Conservation (phyloP, 1,140 invertebrate species). For the Drosophila bocki region DNA sequence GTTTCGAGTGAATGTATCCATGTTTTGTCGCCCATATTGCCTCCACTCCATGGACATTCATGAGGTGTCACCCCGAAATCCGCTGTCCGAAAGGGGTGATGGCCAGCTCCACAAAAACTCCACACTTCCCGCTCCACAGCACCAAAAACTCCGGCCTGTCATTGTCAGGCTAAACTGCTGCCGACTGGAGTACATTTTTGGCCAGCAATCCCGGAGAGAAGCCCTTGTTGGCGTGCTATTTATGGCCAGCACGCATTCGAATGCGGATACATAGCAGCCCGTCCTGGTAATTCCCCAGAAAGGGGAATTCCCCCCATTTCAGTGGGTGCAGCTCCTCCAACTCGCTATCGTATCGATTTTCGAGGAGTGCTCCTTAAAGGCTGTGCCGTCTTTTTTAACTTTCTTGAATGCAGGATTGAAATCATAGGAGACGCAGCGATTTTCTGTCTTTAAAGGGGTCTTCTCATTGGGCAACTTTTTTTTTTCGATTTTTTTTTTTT, state of each 20-base stretch:
- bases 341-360: conserved; percentile 38
- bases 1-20: conserved; percentile 12
- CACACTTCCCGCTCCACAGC: conserved; percentile 22
- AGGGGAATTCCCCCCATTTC: conserved; percentile 16
- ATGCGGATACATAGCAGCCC: conserved; percentile 20
- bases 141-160: conserved; percentile 67
- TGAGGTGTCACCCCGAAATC: conserved; percentile 72
- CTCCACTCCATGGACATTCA: conserved; percentile 59
- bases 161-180: conserved; percentile 75
- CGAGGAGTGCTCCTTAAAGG: conserved; percentile 32
- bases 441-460: not conserved
- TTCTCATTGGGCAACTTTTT: too few relatives aligned
- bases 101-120: conserved; percentile 49
- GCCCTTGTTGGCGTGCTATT: conserved; percentile 58
- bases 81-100: conserved; percentile 14
- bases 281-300: conserved; percentile 41
- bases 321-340: conserved; percentile 14
- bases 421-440: not conserved
- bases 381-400: not conserved
- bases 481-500: too few relatives aligned
- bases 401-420: not conserved
- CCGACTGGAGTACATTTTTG: conserved; percentile 70
- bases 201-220: conserved; percentile 26
- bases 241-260: conserved; percentile 48
- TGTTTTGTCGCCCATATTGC: conserved; percentile 34